Conservation (phyloP, 2,888 invertebrate species). For the Melanargia galathea region DNA sequence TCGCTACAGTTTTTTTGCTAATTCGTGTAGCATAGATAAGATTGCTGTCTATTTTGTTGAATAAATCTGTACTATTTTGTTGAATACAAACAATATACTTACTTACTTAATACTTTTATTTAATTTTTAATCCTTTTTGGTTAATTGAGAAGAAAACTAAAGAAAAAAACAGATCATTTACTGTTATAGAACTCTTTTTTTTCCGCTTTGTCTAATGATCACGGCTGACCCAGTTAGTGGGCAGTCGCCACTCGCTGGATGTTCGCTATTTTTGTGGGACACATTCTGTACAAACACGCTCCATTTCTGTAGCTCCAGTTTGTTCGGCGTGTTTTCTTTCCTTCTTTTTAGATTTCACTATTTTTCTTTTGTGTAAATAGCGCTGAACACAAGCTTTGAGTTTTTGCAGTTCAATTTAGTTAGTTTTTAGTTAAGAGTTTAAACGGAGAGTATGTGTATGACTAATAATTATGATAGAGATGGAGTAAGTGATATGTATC, state of each 20-base stretch:
- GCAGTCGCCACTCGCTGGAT: conserved; percentile 42
- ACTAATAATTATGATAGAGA: too few relatives aligned
- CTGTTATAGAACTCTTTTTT: not conserved
- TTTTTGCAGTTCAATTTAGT: conserved; percentile 26
- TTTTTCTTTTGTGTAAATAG: conserved; percentile 15
- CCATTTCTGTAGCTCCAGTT: conserved; percentile 43
- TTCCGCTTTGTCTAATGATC: conserved; percentile 54
- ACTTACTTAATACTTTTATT: not conserved
- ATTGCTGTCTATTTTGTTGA: too few relatives aligned
- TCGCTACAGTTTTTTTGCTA: too few relatives aligned
- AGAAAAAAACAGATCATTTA: not conserved
- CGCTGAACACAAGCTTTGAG: conserved; percentile 29
- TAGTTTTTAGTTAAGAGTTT: not conserved
- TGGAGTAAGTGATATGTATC: too few relatives aligned
- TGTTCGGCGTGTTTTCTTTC: conserved; percentile 32
- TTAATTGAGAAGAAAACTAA: not conserved
- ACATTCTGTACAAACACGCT: conserved; percentile 56
- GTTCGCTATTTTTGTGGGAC: conserved; percentile 50
- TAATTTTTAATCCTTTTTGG: not conserved
- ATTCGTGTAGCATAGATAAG: too few relatives aligned
- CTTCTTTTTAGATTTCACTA: conserved; percentile 25
- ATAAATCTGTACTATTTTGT: not conserved
- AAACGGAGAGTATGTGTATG: too few relatives aligned
- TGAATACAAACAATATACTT: too few relatives aligned
- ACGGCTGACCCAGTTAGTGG: conserved; percentile 48